Percentiles rank a stretch among this genome's conserved stretches.
phyloP scores from a whole-genome alignment of 2,888 invertebrate genomes.

The Netelia melanura region DNA sequence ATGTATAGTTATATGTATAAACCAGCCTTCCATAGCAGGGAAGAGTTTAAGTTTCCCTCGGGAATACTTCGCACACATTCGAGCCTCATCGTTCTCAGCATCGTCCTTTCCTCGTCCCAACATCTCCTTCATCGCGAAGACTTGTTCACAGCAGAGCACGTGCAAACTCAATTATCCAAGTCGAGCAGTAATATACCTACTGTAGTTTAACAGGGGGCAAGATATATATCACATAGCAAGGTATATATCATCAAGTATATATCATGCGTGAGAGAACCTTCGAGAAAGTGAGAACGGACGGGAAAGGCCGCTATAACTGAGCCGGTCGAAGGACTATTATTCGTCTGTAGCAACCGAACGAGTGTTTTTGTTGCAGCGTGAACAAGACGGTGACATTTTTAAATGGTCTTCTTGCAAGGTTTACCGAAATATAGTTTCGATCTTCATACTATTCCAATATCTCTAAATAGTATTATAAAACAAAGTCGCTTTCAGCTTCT shows the following conservation, averaged over 20 bases:
- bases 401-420: too few relatives aligned
- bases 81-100: slow-evolving; percentile 17
- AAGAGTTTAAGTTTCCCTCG: slow-evolving; percentile 36
- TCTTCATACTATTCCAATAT: too few relatives aligned
- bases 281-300: not conserved
- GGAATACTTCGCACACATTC: slow-evolving; percentile 23
- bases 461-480: too few relatives aligned
- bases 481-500: too few relatives aligned
- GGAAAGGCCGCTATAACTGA: too few relatives aligned
- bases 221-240: not conserved
- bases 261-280: not conserved
- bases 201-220: not conserved
- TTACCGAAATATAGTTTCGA: too few relatives aligned
- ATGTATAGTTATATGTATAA: not conserved
- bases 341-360: too few relatives aligned
- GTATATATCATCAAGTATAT: not conserved
- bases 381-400: too few relatives aligned
- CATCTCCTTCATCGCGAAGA: slow-evolving; percentile 23
- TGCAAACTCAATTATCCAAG: slow-evolving; percentile 49
- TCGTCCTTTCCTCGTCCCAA: not conserved
- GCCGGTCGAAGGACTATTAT: too few relatives aligned
- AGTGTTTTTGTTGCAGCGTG: too few relatives aligned
- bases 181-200: slow-evolving; percentile 19
- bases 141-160: slow-evolving; percentile 8
- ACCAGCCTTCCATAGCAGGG: not conserved